Evolutionary conservation across 2,113 vertebrate species (phyloP), one percentile per base, ranked within the genome.

Genomic region (Phalacrocorax carbo): DNA sequence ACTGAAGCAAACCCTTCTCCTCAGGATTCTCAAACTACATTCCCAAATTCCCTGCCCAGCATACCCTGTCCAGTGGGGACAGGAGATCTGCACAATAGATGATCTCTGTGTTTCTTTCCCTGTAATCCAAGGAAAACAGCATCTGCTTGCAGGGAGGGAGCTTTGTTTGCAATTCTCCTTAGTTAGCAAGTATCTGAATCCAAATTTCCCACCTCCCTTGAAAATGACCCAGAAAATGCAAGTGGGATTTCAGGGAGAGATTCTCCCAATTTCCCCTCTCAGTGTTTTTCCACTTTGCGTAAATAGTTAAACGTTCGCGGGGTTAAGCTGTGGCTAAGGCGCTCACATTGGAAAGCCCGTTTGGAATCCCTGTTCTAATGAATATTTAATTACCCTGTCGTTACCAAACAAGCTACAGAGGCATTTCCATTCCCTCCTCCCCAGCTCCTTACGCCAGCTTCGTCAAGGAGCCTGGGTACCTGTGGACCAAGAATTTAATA

Each of bases 401-500:
- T 73, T 13, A 40, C 3, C 62, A 73, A 27, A 27, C 44, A 54
- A 73, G 49, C 27, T 18, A 11, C 2, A 5, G 42, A 68, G 34
- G 6, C 20, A 34, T 8, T 64, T 72, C 44, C 40, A 34, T 10
- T 51, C 29, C 21, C 13, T 72, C 29, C 29, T 40, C 15, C 11
- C 25, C 26, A 2, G 13, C 23, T 16, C 20, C 15, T 34, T 29
- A 40, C 3, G 40, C 15, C 10, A 44, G 38, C 15, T 22, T 51
- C 3, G 4, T 18, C 17, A 42, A 58, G 61, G 3, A 79, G 60
- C 27, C 42, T 10, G 34, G 52, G 9, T n/a, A 64, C 16, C 26
- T 13, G 48, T 3, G 17, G 26, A 9, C 16, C 0, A 2, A 29
- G 5, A 48, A 55, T 7, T 5, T 19, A 32, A 1, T 7, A 29